These are phyloP conservation scores for Acanthosepion pharaonis DNA, from an alignment of 2,888 invertebrate genomes.

Conservation along the genomic window DNA sequence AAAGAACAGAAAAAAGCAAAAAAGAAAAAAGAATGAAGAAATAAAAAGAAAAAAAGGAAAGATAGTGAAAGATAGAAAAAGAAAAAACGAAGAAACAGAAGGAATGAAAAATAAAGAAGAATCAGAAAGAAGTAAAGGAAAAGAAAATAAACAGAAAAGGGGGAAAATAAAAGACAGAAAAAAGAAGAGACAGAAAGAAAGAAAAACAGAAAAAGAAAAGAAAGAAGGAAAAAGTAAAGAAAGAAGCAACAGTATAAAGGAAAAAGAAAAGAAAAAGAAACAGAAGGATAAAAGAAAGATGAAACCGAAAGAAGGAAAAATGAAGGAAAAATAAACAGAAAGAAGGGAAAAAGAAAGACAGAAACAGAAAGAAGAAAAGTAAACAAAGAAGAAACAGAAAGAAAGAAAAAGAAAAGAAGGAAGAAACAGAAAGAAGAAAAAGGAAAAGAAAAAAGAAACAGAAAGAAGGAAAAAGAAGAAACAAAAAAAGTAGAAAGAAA, in stretches of 20 bases:
- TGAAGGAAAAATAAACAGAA: no score
- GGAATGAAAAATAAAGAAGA: no score
- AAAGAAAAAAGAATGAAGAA: no score
- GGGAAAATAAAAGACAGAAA: background rate
- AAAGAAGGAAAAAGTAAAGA: background rate
- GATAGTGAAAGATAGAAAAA: no score
- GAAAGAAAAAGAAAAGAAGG: background rate
- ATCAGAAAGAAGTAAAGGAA: background rate
- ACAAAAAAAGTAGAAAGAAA: no score
- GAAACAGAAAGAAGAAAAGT: background rate
- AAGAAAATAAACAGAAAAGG: background rate
- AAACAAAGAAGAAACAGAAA: background rate
- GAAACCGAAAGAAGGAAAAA: no score
- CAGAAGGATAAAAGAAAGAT: background rate
- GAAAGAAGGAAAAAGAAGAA: background rate
- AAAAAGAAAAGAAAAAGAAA: background rate
- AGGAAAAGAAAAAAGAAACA: background rate
- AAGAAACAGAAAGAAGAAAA: background rate
- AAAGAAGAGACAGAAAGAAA: background rate
- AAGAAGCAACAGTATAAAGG: background rate
- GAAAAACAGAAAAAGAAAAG: background rate
- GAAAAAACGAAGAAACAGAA: no score
- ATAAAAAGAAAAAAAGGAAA: no score
- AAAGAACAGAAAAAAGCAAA: no score
- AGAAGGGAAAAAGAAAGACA: no score